A percentile compares a stretch with the other conserved stretches of the same genome.
phyloP scores from a whole-genome alignment of 2,888 invertebrate genomes.

The Eugnorisma glareosa region DNA sequence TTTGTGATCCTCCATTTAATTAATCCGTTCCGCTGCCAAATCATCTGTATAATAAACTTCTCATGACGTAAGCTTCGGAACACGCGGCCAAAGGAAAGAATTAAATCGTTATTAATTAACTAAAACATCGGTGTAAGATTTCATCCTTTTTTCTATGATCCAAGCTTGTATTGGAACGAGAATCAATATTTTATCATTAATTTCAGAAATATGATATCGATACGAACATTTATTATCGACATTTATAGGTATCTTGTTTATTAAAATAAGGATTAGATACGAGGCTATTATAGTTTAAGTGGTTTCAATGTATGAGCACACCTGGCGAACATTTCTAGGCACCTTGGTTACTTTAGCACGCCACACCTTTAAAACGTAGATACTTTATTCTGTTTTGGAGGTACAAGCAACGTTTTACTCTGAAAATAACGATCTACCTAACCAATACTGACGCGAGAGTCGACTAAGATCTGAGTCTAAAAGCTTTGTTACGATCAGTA shows the following conservation, averaged over 20 bases:
- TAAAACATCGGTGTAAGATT: constrained; percentile 59
- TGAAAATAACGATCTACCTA: not conserved
- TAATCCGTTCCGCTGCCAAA: constrained; percentile 69
- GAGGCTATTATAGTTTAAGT: constrained; percentile 47
- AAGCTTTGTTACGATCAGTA: not conserved
- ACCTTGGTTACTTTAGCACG: constrained; percentile 35
- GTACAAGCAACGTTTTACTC: not conserved
- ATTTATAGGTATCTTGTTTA: constrained; percentile 62
- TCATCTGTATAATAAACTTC: constrained; percentile 63
- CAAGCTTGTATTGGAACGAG: constrained; percentile 51
- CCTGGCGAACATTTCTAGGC: constrained; percentile 48
- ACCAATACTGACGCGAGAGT: not conserved
- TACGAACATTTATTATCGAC: constrained; percentile 56
- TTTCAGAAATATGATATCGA: constrained; percentile 64
- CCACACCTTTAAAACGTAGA: constrained; percentile 34
- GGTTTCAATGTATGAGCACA: constrained; percentile 52
- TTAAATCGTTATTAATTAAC: constrained; percentile 58
- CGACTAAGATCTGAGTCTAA: not conserved
- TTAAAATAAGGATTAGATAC: constrained; percentile 57
- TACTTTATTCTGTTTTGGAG: constrained; percentile 2
- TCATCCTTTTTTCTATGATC: constrained; percentile 56
- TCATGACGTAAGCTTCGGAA: constrained; percentile 67
- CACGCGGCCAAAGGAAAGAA: constrained; percentile 51
- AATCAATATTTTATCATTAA: constrained; percentile 60
- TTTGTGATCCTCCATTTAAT: constrained; percentile 65